Conservation (phyloP, 2,797 vertebrate species). For the Melanotaenia trifasciata region DNA sequence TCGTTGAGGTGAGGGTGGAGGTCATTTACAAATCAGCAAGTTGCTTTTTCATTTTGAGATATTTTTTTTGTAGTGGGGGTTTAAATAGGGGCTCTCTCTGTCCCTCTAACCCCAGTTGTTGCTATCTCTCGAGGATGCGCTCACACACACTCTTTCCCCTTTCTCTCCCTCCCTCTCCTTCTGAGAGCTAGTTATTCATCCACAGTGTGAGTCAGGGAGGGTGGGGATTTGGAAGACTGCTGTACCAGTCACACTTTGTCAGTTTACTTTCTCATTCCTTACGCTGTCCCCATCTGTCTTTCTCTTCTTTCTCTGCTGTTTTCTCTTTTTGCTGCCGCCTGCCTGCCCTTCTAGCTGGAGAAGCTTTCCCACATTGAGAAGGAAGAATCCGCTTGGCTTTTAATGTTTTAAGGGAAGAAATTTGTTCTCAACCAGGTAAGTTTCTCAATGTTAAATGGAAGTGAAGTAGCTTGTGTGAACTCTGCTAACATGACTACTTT, state of each 20-base stretch:
- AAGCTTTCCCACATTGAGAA: slow-evolving; percentile 40
- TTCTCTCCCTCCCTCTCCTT: slow-evolving; percentile 62
- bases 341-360: slow-evolving; percentile 36
- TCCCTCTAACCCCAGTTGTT: slow-evolving; percentile 33
- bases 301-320: slow-evolving; percentile 37
- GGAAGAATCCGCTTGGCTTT: slow-evolving; percentile 37
- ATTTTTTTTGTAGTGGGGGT: slow-evolving; percentile 20
- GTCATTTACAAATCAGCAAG: slow-evolving; percentile 5
- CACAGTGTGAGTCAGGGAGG: slow-evolving; percentile 83
- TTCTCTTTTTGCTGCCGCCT: slow-evolving; percentile 39
- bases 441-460: slow-evolving; percentile 5
- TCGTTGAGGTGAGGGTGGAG: slow-evolving; percentile 18
- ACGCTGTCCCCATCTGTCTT: slow-evolving; percentile 41
- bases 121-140: not conserved
- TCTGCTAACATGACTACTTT: slow-evolving; percentile 8
- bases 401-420: slow-evolving; percentile 44
- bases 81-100: slow-evolving; percentile 46
- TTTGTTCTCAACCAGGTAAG: slow-evolving; percentile 63
- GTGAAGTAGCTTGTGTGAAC: slow-evolving; percentile 38
- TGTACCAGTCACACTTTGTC: slow-evolving; percentile 86
- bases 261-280: slow-evolving; percentile 71
- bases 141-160: slow-evolving; percentile 23
- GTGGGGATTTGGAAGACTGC: slow-evolving; percentile 82
- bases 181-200: slow-evolving; percentile 85
- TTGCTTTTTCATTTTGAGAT: slow-evolving; percentile 4